Evolutionary conservation across 1,140 invertebrate species (phyloP), one percentile per base, ranked within the genome.

Genomic region (Aphis gossypii): DNA sequence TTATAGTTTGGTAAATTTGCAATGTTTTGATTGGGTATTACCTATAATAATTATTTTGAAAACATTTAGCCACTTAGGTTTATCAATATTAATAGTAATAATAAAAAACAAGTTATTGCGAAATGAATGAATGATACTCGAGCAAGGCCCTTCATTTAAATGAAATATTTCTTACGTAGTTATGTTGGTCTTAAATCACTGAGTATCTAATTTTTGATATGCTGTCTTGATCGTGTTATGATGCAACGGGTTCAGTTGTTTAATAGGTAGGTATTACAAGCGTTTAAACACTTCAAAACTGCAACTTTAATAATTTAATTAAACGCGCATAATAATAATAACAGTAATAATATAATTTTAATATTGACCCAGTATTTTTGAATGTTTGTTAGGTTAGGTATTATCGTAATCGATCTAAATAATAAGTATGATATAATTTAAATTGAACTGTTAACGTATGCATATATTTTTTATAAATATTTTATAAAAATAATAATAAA

Each of bases 311-410:
- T 87, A 87, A 87, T 87, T 48, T 88, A 35, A 88, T 88, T 88
- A 88, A 48, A 88, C 14, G 20, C 46, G 5, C 8, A 83, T 82
- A 82, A 23, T 38, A 83, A 38, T 68, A 68, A 23, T 83, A 46
- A 48, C 48, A 51, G 48, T 48, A 87, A 88, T 48, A 48, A 88
- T 88, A 48, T 41, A 23, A 44, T 35, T 48, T n/a, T 86, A 30
- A 84, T 84, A 48, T 48, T 88, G 86, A 88, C 86, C 86, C 44
- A 88, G 46, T 88, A 88, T 88, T 88, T 88, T 88, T 2, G 86
- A 48, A 88, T 9, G 7, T 48, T 86, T 87, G 18, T 83, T 41
- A 2, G 8, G 82, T 41, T 23, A 23, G 6, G 2, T 41, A 83
- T 21, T 41, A 83, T 41, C 20, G 60, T 5, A 83, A 20, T 83